Percentiles rank a stretch among this genome's conserved stretches.
Conservation (phyloP, 2,888 invertebrate genomes). For the Aricia artaxerxes region DNA sequence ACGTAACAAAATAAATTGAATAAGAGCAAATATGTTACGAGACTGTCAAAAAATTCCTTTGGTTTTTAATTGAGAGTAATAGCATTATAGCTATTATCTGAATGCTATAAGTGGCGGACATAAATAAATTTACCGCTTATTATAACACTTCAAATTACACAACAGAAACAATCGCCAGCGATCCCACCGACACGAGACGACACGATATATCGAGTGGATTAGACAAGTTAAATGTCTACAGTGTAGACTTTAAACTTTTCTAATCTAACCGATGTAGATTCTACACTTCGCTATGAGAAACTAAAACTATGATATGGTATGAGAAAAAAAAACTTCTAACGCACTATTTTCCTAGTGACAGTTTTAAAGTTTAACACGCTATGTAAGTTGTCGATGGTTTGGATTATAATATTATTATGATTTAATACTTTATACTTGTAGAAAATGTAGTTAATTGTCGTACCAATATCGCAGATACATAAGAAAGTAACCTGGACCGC, state of each 20-base stretch:
- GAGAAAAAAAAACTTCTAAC: too few species aligned
- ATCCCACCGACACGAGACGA: slow-evolving; percentile 45
- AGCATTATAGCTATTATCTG: slow-evolving; percentile 46
- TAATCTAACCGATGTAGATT: too few species aligned
- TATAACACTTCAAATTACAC: slow-evolving; percentile 63
- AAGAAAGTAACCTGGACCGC: background rate
- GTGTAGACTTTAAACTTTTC: too few species aligned
- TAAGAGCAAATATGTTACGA: background rate
- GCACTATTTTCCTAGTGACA: too few species aligned
- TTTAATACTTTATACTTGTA: too few species aligned
- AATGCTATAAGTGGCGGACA: slow-evolving; percentile 47
- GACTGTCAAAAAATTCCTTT: background rate
- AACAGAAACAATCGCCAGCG: slow-evolving; percentile 46
- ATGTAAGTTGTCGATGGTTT: too few species aligned
- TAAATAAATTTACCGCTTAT: slow-evolving; percentile 66
- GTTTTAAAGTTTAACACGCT: too few species aligned
- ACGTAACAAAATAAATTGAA: background rate
- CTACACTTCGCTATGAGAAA: too few species aligned
- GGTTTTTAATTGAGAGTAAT: background rate
- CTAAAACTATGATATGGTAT: too few species aligned
- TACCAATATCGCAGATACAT: background rate
- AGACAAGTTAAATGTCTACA: too few species aligned
- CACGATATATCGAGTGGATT: slow-evolving; percentile 41
- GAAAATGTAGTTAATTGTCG: too few species aligned
- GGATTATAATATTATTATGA: too few species aligned